Base-by-base conservation (phyloP, 1,140 invertebrate genomes). In the Anoplophora glabripennis region DNA sequence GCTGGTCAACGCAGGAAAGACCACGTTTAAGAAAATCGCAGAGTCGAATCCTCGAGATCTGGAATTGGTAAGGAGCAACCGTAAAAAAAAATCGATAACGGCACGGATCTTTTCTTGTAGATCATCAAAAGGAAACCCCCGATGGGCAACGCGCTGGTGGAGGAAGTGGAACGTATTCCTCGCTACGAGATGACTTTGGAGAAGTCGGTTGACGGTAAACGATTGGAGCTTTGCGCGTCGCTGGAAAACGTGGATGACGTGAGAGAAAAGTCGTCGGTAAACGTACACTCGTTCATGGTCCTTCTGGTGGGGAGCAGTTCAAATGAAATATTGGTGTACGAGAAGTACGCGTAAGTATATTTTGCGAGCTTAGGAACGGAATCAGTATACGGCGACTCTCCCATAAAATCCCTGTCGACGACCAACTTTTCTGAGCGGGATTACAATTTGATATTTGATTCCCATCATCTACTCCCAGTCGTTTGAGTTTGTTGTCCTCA, bases 1-100 rank as follows among this genome's bases (percentile, higher is more conserved):
- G n/a, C 72, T 92, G 9, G 86, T 82, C 0, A 78, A 82, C 45
- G 82, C 86, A 49, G 86, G 85, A 10, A 84, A 89, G 70, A 83
- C 78, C 7, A 81, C 80, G 47, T 88, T 92, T 70, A 74, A 84
- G 67, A 72, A 81, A n/a, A 72, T 92, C 34, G 74, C 79, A 47
- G 79, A 84, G 47, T 80, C 83, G 14, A 84, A 89, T 78, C 87
- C 89, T 9, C 78, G 88, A 71, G 83, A 89, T 71, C 75, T 92
- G 57, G 89, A 92, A 81, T 74, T 86, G 76, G 87, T 89, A 73
- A 73, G 69, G 69, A 12, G 3, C 4, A 35, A 41, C 18, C 7
- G 4, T 45, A 10, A 47, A 17, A 28, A 14, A 14, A 14, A 12
- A n/a, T n/a, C n/a, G 2, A 14, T 34, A 21, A 17, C n/a, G 36